Evolutionary conservation across 2,797 vertebrate genomes (phyloP), one percentile per base, ranked within the genome.

Genomic region (Pseudochirops cupreus): DNA sequence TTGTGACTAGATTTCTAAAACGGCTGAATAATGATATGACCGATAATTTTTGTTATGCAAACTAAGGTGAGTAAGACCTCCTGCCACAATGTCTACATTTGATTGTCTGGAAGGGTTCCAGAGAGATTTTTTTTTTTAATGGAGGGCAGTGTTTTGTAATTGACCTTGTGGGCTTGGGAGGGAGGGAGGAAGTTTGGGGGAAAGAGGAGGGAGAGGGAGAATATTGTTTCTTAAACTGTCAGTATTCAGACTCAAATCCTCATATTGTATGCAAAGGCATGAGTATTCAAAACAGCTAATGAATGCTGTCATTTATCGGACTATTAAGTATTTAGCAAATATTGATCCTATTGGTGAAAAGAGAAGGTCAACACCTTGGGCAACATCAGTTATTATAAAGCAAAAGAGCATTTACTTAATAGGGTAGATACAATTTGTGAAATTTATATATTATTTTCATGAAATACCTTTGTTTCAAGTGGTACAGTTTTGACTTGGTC

Each of bases 271-370:
- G 57, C 14, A 67, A 94, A 93, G 56, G 57, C 18, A 92, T 55
- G 90, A 13, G 3, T 92, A 52, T 33, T 56, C 91, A 91, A 59
- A 91, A 55, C 57, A 91, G 92, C 92, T 95, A 93, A 94, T 95
- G 62, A 97, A 94, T 94, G 24, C 31, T 62, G 31, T 91, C 91
- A 92, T 95, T 93, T 82, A 62, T 59, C 95, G 67, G 59, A 62
- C 93, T 91, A 18, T 91, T 39, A 92, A 46, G 14, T 57, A 33
- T 90, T 94, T 92, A 94, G 90, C 90, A 94, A 93, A 95, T 91
- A 91, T 52, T 93, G 93, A 93, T 96, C 92, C 91, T 90, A 62
- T 21, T 18, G 90, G 24, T 56, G 91, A 96, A 91, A 92, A 55
- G 2, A 58, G 57, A 3, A 26, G 94, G 93, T 91, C 54, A 55